Percentiles rank a stretch among this genome's conserved stretches.
Evolutionary conservation across 2,113 vertebrate genomes (phyloP).

Genomic region (Oncorhynchus gorbuscha): DNA sequence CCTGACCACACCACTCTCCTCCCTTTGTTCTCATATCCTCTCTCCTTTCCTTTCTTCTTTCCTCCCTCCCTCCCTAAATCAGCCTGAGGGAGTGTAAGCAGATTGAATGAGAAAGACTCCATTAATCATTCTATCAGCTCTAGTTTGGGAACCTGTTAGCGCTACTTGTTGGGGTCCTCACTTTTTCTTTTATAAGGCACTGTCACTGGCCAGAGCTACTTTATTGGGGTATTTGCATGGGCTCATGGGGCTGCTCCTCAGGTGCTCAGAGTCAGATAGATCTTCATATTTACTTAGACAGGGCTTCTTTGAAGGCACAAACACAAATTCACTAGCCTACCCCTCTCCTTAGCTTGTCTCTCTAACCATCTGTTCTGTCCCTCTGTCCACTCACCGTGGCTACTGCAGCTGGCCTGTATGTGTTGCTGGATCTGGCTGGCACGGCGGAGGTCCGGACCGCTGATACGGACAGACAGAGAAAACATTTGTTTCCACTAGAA

Average conservation of each 20-base stretch:
- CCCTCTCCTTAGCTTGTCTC: background rate
- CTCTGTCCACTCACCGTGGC: too few species aligned
- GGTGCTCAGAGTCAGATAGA: background rate
- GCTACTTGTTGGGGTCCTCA: background rate
- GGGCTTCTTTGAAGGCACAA: conserved; percentile 37
- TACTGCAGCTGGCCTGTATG: background rate
- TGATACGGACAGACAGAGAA: conserved; percentile 18
- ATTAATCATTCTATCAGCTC: conserved; percentile 22
- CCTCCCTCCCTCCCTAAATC: conserved; percentile 54
- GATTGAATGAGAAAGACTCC: conserved; percentile 13
- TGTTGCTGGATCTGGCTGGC: background rate
- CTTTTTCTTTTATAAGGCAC: background rate
- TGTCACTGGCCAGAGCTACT: background rate
- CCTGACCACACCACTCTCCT: conserved; percentile 7
- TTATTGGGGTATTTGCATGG: background rate
- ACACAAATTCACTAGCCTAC: too few species aligned
- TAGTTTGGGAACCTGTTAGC: background rate
- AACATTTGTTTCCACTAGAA: conserved; percentile 27
- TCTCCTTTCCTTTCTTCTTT: conserved; percentile 3
- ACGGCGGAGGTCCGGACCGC: conserved; percentile 2
- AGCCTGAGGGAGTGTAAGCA: conserved; percentile 37
- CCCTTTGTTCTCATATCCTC: conserved; percentile 9
- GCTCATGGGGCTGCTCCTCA: background rate
- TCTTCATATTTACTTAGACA: background rate
- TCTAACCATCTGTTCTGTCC: background rate